A percentile compares a stretch with the other conserved stretches of the same genome.
Evolutionary conservation across 1,140 invertebrate genomes (phyloP).

Genomic region (Paramacrobiotus metropolitanus): DNA sequence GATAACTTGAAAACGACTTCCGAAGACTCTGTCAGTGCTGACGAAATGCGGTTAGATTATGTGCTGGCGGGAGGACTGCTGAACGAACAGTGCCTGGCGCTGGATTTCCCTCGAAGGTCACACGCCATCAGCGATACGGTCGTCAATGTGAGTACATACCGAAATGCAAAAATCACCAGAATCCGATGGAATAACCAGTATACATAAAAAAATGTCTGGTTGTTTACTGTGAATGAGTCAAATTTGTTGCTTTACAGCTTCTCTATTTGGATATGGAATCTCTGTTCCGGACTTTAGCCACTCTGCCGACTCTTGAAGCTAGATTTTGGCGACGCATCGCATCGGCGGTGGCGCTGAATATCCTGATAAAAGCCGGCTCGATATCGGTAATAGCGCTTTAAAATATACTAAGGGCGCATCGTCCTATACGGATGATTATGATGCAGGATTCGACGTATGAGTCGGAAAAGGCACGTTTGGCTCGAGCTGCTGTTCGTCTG

Average conservation of each 20-base stretch:
- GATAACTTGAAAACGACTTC: neutral
- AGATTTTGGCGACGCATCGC: neutral
- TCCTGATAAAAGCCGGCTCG: neutral
- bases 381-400: neutral
- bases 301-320: neutral
- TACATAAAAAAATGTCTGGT: neutral
- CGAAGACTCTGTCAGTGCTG: neutral
- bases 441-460: conserved; percentile 1
- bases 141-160: too few species aligned
- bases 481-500: neutral
- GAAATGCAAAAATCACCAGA: too few species aligned
- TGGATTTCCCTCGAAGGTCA: conserved; percentile 18
- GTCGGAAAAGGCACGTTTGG: neutral
- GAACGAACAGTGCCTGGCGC: conserved; percentile 25
- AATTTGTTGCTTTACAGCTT: neutral
- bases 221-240: neutral
- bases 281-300: neutral
- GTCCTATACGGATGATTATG: too few species aligned
- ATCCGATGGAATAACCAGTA: neutral
- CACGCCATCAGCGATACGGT: conserved; percentile 24
- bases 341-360: neutral
- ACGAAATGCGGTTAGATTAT: conserved; percentile 16
- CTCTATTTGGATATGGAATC: neutral
- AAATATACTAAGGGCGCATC: too few species aligned
- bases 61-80: conserved; percentile 23